Base-by-base conservation (phyloP, 2,888 invertebrate genomes). In the Zootermopsis nevadensis region DNA sequence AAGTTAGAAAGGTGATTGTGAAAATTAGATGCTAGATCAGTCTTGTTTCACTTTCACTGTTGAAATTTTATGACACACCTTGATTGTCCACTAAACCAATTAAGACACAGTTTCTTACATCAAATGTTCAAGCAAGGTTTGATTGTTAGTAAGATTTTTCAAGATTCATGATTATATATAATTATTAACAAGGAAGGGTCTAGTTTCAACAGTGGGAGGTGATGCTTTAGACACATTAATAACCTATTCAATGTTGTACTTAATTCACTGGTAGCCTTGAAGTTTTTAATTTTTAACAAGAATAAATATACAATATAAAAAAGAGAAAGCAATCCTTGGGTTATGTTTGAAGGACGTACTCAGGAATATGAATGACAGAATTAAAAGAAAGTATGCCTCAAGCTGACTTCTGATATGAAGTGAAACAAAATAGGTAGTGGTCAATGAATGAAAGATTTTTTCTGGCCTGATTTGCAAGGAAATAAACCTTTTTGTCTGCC, bases 201-300 rank as follows among this genome's bases (percentile, higher is more conserved):
- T 53, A 19, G 55, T 53, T 83, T 80, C 60, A 48, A 80, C 79
- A 83, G 80, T 7, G n/a, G 67, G 67, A 79, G 72, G 77, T 80
- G 82, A 83, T 80, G 24, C 24, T 31, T 31, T 77, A 67, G 42
- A 82, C 76, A 60, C 60, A 33, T 80, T 38, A 80, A 31, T 67
- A 79, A 80, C 72, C 77, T 77, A 66, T 77, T 83, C 60, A 79
- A 30, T 83, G 79, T 69, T 80, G 83, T 83, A 83, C 83, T 83
- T 83, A 80, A 83, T 69, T 60, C 72, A 80, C 83, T 67, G 69
- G 81, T 84, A 84, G 83, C 81, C 81, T 83, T 84, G 80, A 81
- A 81, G 80, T 80, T 84, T 83, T 77, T 74, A 72, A 69, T 67
- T 83, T 81, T 83, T n/a, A 81, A 81, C 48, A 83, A 81, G 55